Conservation (phyloP, 2,797 vertebrate species). For the Rallus crepitans region DNA sequence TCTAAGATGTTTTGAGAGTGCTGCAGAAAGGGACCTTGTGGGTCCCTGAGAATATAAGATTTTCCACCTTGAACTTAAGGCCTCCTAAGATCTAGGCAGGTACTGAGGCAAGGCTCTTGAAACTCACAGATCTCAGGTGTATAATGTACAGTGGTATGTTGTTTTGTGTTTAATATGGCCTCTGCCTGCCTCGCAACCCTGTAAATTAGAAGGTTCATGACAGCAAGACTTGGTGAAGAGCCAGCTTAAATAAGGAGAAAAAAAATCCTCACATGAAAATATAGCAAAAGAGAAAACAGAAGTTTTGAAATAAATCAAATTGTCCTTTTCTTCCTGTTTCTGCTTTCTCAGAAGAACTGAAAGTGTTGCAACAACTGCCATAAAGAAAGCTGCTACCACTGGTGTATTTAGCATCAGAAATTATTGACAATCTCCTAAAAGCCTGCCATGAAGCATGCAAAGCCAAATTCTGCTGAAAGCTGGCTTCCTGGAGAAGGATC, state of each 20-base stretch:
- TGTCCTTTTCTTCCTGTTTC: neutral
- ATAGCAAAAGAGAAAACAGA: neutral
- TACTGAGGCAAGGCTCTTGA: neutral
- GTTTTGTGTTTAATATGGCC: neutral
- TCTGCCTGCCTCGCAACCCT: neutral
- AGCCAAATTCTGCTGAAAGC: neutral
- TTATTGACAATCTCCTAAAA: neutral
- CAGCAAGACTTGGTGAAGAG: neutral
- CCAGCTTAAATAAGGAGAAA: neutral
- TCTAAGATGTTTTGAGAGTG: neutral
- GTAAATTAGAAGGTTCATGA: neutral
- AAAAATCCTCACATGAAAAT: neutral
- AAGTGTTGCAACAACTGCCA: neutral
- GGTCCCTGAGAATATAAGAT: neutral
- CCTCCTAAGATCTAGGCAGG: neutral
- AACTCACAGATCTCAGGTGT: neutral
- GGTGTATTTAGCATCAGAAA: neutral
- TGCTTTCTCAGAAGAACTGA: conserved; percentile 25
- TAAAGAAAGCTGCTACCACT: neutral
- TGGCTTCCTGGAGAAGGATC: neutral
- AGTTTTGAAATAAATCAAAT: conserved; percentile 3
- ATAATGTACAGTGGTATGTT: accelerated
- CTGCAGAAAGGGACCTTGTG: neutral
- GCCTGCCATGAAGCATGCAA: neutral
- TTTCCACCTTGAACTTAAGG: neutral